Percentiles rank a stretch among this genome's conserved stretches.
These are phyloP conservation scores for Axis porcinus DNA, from an alignment of 2,113 vertebrate genomes.

Conservation along the genomic window DNA sequence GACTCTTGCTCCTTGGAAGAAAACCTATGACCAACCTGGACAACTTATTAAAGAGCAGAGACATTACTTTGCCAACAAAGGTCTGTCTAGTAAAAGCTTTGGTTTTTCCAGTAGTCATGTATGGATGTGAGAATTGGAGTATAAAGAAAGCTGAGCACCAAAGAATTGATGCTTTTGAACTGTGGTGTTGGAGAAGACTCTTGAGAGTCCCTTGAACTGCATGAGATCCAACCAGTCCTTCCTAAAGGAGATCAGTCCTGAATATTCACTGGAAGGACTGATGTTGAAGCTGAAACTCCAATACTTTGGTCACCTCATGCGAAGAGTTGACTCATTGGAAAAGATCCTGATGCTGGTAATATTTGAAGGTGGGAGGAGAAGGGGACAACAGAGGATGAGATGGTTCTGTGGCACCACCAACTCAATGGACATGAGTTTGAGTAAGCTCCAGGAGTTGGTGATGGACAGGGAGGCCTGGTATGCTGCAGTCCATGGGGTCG, in stretches of 20 bases:
- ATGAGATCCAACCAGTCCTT: not conserved
- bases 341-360: not conserved
- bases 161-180: not conserved
- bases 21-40: not conserved
- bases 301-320: not conserved
- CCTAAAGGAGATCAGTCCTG: not conserved
- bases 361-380: not conserved
- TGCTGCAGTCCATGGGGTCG: too few species aligned
- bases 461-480: not conserved
- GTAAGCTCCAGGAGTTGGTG: not conserved
- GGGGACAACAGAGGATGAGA: not conserved
- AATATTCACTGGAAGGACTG: not conserved
- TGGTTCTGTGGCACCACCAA: not conserved
- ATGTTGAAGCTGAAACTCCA: not conserved
- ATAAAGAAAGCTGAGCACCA: not conserved
- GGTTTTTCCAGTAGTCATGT: not conserved
- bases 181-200: not conserved
- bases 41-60: not conserved
- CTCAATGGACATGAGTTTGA: not conserved
- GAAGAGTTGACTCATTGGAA: not conserved
- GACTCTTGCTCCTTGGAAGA: not conserved
- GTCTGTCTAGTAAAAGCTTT: not conserved
- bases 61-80: not conserved
- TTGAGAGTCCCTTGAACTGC: not conserved
- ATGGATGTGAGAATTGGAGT: not conserved